Evolutionary conservation across 2,113 vertebrate species (phyloP), one percentile per base, ranked within the genome.

Genomic region (Bos taurus): DNA sequence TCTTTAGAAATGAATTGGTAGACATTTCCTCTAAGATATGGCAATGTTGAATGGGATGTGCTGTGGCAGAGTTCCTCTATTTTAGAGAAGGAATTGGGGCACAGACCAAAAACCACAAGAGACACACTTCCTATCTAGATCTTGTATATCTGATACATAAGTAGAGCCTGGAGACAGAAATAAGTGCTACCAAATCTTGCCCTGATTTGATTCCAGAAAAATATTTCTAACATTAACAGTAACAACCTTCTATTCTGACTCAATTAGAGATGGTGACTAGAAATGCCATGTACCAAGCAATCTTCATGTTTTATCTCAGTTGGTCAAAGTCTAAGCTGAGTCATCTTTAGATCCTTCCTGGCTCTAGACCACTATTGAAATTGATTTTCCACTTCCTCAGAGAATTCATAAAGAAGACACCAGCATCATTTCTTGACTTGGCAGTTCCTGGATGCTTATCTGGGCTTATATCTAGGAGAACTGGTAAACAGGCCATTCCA

Each of bases 341-440:
- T 57, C 8, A 28, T 36, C 7, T 78, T 19, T 46, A 80, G 46
- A 52, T 4, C 62, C 33, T 40, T 86, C 3, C 28, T 4, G 16
- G 9, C 6, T 91, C 48, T 86, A 23, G 5, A 60, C 5, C 64
- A 36, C 19, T 74, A 43, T 80, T 40, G 50, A 87, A 86, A 21
- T 54, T 3, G 19, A 60, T 54, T 84, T 14, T 19, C 11, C 15
- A 36, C n/a, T 46, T 64, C 56, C 40, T 15, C 10, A 28, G 25
- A n/a, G 15, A 88, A 30, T n/a, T 88, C 6, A 2, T 15, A 46
- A 84, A 82, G 93, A n/a, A 81, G 52, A 96, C 6, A 64, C 17
- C 54, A 64, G 54, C n/a, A 90, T 62, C 60, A 28, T 43, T 88
- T n/a, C 50, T 83, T 86, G 91, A 84, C 15, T 12, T 90, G 80